Base-by-base conservation (phyloP, 2,113 vertebrate species). In the Platichthys flesus region DNA sequence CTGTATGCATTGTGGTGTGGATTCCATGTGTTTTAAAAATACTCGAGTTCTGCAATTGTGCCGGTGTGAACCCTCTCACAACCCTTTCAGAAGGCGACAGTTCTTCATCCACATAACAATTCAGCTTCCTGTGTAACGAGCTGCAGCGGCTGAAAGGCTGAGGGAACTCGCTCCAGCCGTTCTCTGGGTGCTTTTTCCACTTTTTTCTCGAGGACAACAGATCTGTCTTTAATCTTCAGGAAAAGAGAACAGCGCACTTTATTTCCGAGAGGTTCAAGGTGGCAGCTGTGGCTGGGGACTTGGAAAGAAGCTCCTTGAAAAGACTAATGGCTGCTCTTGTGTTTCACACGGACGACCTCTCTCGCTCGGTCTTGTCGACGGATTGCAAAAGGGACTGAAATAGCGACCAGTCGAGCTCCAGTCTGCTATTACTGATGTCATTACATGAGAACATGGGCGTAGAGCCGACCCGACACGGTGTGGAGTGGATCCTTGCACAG, bases 321-420 rank as follows among this genome's bases (percentile, higher is more conserved):
- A 49, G 26, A 59, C 28, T 76, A 85, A 78, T 80, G 65, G 51
- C 56, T 66, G 65, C 62, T 69, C 76, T 78, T 75, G 52, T 72
- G 81, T 65, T 67, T 63, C 37, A 42, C 74, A 52, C 15, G 13
- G 59, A 70, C 0, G 5, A 37, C 40, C 56, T 68, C 66, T 68
- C 54, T 31, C 37, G 9, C 28, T 65, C 45, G 47, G 60, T 71
- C 28, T n/a, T 63, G 21, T 69, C 40, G 26, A 64, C 59, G 21
- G 56, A 26, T 28, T 23, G 60, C 28, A 54, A 80, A 86, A 80
- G 55, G 61, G 82, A 47, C 45, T 10, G 57, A 85, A 89, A 85
- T 79, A 75, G 61, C 65, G 62, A 10, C 3, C 40, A 13, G 18
- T 63, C 7, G 40, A 60, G 31, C 13, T 35, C 42, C 55, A 40